Percentiles rank a stretch among this genome's conserved stretches.
phyloP scores from a whole-genome alignment of 1,140 invertebrate species.

The Neotoxoptera formosana region DNA sequence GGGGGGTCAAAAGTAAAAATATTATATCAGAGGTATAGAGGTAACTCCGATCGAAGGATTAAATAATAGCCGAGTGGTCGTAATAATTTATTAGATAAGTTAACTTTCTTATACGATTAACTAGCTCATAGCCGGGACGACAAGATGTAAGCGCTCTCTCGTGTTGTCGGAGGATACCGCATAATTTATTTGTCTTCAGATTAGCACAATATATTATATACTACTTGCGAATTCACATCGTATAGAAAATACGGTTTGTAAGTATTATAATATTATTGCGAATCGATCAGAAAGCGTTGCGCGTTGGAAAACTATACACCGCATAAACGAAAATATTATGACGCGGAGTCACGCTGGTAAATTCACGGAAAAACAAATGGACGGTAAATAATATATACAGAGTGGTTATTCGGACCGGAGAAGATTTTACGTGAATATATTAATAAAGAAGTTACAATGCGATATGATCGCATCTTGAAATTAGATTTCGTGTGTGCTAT shows the following conservation, averaged over 20 bases:
- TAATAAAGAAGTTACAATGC: neutral
- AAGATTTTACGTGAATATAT: neutral
- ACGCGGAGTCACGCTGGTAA: neutral
- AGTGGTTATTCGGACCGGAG: neutral
- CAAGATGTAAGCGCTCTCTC: neutral
- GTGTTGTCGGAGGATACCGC: neutral
- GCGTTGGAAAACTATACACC: neutral
- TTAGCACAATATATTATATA: neutral
- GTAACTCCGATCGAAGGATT: neutral
- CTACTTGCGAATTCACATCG: neutral
- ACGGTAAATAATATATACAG: neutral
- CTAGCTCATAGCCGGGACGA: neutral
- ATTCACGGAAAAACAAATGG: neutral
- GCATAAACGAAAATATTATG: neutral
- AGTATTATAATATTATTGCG: neutral
- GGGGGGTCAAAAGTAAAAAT: too few species aligned
- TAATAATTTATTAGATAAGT: neutral
- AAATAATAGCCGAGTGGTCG: neutral
- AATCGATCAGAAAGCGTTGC: neutral
- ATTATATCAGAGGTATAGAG: neutral
- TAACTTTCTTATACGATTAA: neutral
- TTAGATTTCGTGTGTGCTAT: neutral
- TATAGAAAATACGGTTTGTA: neutral
- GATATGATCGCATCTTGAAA: neutral
- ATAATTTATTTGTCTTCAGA: neutral